These are phyloP conservation scores for Andrena hattorfiana DNA, from an alignment of 2,888 invertebrate genomes.

Conservation along the genomic window DNA sequence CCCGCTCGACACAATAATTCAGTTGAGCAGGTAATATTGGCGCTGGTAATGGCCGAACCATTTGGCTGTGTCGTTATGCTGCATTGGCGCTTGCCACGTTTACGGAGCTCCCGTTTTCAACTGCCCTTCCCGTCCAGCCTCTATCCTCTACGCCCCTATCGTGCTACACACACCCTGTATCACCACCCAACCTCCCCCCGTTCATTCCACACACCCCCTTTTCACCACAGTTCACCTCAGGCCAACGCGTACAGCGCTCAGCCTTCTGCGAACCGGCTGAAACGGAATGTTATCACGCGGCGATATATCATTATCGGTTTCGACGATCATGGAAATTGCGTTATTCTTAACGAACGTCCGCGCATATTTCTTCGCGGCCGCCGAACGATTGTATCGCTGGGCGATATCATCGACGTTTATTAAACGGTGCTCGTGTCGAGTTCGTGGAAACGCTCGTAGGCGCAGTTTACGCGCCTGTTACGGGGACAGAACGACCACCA, in stretches of 20 bases:
- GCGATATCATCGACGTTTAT: conserved; percentile 60
- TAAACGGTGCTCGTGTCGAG: conserved; percentile 40
- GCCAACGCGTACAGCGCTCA: conserved; percentile 34
- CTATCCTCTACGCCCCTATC: conserved; percentile 54
- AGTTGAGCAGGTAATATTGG: conserved; percentile 81
- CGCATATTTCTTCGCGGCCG: conserved; percentile 54
- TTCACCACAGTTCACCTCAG: conserved; percentile 29
- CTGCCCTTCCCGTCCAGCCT: conserved; percentile 61
- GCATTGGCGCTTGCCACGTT: conserved; percentile 79
- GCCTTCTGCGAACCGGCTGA: conserved; percentile 62
- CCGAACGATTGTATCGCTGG: conserved; percentile 32
- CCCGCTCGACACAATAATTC: conserved; percentile 80
- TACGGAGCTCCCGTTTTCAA: conserved; percentile 75
- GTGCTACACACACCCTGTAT: conserved; percentile 25
- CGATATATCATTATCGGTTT: conserved; percentile 77
- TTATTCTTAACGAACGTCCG: conserved; percentile 75
- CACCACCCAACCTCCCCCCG: conserved; percentile 1
- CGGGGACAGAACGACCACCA: conserved; percentile 26
- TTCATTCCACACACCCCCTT: background rate
- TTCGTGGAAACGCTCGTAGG: conserved; percentile 31
- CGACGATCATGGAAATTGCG: conserved; percentile 72
- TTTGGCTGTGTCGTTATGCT: conserved; percentile 80
- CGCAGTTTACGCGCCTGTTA: conserved; percentile 32
- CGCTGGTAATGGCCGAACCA: conserved; percentile 77
- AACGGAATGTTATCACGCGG: conserved; percentile 78